Evolutionary conservation across 2,113 vertebrate genomes (phyloP).

Genomic region (Oncorhynchus gorbuscha): DNA sequence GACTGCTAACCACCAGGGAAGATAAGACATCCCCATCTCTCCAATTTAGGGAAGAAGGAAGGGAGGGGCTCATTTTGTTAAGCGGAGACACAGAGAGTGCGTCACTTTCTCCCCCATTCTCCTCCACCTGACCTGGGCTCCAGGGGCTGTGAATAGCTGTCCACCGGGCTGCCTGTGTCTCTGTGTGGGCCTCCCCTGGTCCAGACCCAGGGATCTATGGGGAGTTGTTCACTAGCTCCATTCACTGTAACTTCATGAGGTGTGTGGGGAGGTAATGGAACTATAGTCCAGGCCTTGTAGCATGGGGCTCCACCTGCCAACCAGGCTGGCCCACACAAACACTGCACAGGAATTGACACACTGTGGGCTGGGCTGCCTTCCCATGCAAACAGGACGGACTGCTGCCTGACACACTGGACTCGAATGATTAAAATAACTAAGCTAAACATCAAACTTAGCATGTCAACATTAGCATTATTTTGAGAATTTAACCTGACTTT

Average conservation of each 20-base stretch:
- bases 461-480: background rate
- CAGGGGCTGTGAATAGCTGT: constrained; percentile 16
- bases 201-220: constrained; percentile 56
- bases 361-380: too few species aligned
- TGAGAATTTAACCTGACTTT: background rate
- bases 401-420: too few species aligned
- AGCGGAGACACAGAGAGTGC: constrained; percentile 20
- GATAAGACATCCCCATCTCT: constrained; percentile 53
- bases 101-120: constrained; percentile 1
- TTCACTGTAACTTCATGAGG: constrained; percentile 70
- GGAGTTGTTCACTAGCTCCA: constrained; percentile 61
- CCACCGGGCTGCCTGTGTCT: constrained; percentile 45
- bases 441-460: background rate
- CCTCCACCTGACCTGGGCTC: background rate
- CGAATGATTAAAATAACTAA: too few species aligned
- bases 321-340: constrained; percentile 56
- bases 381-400: too few species aligned
- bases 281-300: constrained; percentile 66
- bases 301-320: constrained; percentile 53
- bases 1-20: constrained; percentile 47
- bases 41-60: constrained; percentile 37
- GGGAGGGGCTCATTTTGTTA: constrained; percentile 5
- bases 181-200: constrained; percentile 37
- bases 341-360: constrained; percentile 34
- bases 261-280: constrained; percentile 66